phyloP scores from a whole-genome alignment of 2,888 invertebrate species.

The Pandemis cinnamomeana region DNA sequence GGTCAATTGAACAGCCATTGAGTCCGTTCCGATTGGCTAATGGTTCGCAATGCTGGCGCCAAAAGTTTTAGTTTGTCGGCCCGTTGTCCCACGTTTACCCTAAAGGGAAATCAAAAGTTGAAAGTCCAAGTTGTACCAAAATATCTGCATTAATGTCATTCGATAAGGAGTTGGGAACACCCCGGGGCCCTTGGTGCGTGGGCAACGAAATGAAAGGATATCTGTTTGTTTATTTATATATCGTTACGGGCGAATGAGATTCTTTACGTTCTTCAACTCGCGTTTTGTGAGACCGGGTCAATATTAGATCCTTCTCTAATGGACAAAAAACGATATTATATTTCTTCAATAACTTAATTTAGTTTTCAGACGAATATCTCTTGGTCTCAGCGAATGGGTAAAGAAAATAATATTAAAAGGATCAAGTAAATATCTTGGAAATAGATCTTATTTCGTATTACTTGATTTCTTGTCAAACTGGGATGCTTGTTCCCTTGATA shows the following conservation, averaged over 20 bases:
- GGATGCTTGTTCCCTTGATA: not conserved
- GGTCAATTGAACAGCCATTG: conserved; percentile 8
- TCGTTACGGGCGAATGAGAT: conserved; percentile 11
- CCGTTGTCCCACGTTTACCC: conserved; percentile 7
- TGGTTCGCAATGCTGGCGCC: conserved; percentile 8
- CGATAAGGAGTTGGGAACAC: conserved; percentile 24
- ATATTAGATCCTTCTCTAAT: conserved; percentile 8
- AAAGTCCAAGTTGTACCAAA: conserved; percentile 15
- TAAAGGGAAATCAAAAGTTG: conserved; percentile 14
- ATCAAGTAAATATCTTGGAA: not conserved
- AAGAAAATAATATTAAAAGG: conserved; percentile 1
- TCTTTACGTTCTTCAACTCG: not conserved
- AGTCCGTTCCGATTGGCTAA: conserved; percentile 6
- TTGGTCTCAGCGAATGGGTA: not conserved
- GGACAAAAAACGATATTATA: conserved; percentile 1
- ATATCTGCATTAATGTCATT: conserved; percentile 20
- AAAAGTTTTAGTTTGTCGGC: conserved; percentile 12
- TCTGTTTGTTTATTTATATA: conserved; percentile 16
- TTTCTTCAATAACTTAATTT: conserved; percentile 9
- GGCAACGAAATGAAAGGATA: conserved; percentile 30
- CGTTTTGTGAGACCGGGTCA: conserved; percentile 4
- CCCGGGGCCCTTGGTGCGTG: conserved; percentile 21
- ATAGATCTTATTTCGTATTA: not conserved
- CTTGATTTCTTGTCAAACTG: not conserved
- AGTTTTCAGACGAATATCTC: not conserved